These are phyloP conservation scores for Cossypha caffra DNA, from an alignment of 2,797 vertebrate species.

Conservation along the genomic window DNA sequence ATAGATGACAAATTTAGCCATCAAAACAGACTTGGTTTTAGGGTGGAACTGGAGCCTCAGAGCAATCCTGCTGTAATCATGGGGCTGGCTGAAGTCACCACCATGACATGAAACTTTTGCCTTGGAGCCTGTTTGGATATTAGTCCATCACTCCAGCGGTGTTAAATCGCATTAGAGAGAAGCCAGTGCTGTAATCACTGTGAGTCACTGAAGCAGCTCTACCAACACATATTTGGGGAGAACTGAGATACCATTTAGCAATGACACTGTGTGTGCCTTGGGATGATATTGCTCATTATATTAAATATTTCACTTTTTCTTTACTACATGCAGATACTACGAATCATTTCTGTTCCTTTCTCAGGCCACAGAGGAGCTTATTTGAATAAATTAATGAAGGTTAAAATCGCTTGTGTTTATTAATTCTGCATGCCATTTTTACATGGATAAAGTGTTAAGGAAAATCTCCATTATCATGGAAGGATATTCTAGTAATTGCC, in stretches of 20 bases:
- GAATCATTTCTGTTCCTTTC: background rate
- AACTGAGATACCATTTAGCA: background rate
- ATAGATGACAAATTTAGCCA: background rate
- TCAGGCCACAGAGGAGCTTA: background rate
- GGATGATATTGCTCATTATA: background rate
- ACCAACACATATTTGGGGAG: background rate
- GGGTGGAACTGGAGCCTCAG: background rate
- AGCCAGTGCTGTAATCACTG: background rate
- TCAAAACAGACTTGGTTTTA: background rate
- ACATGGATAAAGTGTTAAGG: background rate
- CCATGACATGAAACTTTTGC: background rate
- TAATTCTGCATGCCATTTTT: background rate
- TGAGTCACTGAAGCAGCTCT: background rate
- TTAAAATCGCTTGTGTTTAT: background rate
- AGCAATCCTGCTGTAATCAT: background rate
- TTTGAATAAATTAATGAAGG: background rate
- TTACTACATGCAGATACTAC: background rate
- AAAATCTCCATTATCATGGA: background rate
- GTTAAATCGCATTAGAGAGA: background rate
- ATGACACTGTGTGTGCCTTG: background rate
- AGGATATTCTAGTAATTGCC: background rate
- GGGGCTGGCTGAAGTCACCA: background rate
- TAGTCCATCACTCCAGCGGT: rapidly evolving
- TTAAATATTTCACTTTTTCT: background rate
- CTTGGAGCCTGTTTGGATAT: background rate